These are phyloP conservation scores for Ctenoplectra terminalis DNA, from an alignment of 1,140 invertebrate species.

Conservation along the genomic window DNA sequence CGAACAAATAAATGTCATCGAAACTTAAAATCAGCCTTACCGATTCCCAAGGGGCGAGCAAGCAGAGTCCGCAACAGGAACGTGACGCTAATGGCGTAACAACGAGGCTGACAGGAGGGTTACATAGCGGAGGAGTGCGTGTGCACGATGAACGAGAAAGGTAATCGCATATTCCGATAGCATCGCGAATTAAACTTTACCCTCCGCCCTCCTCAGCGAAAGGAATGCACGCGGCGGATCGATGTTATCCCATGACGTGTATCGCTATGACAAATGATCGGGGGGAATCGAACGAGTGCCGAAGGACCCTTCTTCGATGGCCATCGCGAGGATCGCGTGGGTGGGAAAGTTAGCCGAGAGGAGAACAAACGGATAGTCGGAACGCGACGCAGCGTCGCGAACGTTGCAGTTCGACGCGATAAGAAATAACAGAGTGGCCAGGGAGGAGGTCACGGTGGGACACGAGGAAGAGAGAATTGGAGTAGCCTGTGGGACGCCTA, in stretches of 20 bases:
- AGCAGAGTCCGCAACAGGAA: neutral
- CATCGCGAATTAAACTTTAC: conserved; percentile 2
- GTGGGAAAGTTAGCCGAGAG: neutral
- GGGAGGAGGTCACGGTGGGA: neutral
- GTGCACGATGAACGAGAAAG: neutral
- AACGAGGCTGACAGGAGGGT: neutral
- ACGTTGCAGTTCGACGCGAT: too few relatives aligned
- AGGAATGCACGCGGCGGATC: neutral
- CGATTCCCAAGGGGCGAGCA: neutral
- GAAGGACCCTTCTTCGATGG: neutral
- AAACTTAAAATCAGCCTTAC: neutral
- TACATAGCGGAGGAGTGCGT: neutral
- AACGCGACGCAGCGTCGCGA: too few relatives aligned
- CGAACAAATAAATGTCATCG: neutral
- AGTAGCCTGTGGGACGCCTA: conserved; percentile 72
- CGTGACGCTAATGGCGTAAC: neutral
- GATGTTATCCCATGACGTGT: neutral
- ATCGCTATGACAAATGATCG: conserved; percentile 7
- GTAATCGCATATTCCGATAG: neutral
- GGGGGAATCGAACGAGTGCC: neutral
- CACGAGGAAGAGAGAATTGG: conserved; percentile 26
- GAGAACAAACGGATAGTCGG: neutral
- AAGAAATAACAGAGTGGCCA: neutral
- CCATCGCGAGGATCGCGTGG: neutral
- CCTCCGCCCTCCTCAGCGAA: neutral